Evolutionary conservation across 2,888 invertebrate genomes (phyloP).

Genomic region (Antitype chi): DNA sequence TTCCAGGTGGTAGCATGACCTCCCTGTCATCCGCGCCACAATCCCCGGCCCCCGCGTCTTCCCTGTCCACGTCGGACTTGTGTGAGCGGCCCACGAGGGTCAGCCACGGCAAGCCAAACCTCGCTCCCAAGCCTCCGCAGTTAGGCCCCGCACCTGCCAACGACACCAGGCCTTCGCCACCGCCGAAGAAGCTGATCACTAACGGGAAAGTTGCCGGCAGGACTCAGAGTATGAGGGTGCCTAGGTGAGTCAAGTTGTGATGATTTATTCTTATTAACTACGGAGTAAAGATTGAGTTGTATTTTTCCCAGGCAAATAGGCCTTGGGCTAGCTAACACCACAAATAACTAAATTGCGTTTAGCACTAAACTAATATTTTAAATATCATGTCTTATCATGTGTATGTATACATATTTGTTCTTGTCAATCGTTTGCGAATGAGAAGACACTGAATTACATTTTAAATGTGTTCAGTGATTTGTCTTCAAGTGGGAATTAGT

Average conservation of each 20-base stretch:
- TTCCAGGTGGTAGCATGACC: conserved; percentile 87
- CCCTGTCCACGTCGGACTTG: conserved; percentile 86
- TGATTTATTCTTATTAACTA: neutral
- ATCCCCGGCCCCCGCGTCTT: conserved; percentile 79
- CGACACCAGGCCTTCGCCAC: conserved; percentile 92
- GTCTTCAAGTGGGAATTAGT: too few relatives aligned
- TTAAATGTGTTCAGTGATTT: too few relatives aligned
- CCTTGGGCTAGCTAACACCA: too few relatives aligned
- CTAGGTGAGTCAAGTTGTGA: conserved; percentile 87
- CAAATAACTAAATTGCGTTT: too few relatives aligned
- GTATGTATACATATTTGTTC: too few relatives aligned
- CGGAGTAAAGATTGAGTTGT: too few relatives aligned
- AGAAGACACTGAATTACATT: too few relatives aligned
- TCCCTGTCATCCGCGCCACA: conserved; percentile 82
- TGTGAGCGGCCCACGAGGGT: conserved; percentile 86
- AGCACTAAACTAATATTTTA: too few relatives aligned
- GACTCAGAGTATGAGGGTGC: conserved; percentile 96
- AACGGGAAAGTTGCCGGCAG: conserved; percentile 92
- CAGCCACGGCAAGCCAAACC: conserved; percentile 94
- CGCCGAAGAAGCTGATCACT: conserved; percentile 92
- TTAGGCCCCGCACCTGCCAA: conserved; percentile 83
- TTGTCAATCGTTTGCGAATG: too few relatives aligned
- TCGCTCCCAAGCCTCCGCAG: conserved; percentile 95
- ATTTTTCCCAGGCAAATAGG: too few relatives aligned
- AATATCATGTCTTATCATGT: too few relatives aligned